Base-by-base conservation (phyloP, 2,113 vertebrate genomes). In the Toxotes chatareus region DNA sequence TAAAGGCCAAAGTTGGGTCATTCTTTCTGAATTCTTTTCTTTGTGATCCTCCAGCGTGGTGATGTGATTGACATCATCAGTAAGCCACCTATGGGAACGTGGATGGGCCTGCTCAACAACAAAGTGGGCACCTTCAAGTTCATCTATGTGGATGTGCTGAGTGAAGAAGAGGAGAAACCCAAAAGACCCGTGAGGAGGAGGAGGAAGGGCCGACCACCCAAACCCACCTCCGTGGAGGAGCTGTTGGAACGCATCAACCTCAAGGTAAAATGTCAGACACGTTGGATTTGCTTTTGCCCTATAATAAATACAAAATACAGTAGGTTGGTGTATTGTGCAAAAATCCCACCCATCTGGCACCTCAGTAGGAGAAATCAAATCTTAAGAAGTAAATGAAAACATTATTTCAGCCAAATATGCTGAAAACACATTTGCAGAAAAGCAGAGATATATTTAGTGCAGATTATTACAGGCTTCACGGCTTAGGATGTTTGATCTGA, bases 91-190 rank as follows among this genome's bases (percentile, higher is more conserved):
- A 99, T 99, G 97, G 98, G 98, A 11, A 99, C 98, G 1, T 99
- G 98, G 98, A 99, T 99, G 98, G 98, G 98, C 11, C 94, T 99
- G 57, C 76, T 99, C 80, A 98, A 98, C 94, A 99, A 99, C 93
- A 99, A 99, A 87, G 98, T 99, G 17, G 98, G 98, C 79, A 99
- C 98, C 0, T 99, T 99, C 94, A 99, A 99, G 89, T 99, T 99
- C 92, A 99, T 99, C 92, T 99, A 99, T 1, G 97, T 99, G 94
- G 98, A 99, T 0, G 97, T 99, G 69, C 94, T 99, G 69, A 96
- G 88, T 1, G 97, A 99, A 65, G 97, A 99, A 40, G 97, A 97
- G 73, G 97, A 99, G 92, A 99, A 99, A 85, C 98, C 98, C 0
- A 99, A 97, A 82, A 95, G 97, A 31, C 96, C 97, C 0, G 94